Base-by-base conservation (phyloP, 2,113 vertebrate genomes). In the Tonatia bakeri region DNA sequence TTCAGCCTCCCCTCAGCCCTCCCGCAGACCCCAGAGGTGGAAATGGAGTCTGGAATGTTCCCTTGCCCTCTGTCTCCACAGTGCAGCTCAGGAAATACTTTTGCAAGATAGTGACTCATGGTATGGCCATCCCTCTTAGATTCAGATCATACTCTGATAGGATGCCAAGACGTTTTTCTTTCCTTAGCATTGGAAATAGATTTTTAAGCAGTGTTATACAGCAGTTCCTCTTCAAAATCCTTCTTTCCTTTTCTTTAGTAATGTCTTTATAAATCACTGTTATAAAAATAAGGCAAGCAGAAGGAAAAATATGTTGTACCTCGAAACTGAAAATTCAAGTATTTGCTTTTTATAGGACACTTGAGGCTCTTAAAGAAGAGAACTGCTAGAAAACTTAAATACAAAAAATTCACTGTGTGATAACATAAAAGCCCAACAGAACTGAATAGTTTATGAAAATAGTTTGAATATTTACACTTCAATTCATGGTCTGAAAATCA, bases 301-400 rank as follows among this genome's bases (percentile, higher is more conserved):
- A 98, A 99, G 98, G 98, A 97, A 98, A 98, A 99, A 98, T 98
- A 98, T 98, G 98, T 98, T 98, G 98, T 98, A 96, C 98, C 97
- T 95, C 98, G 97, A 97, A 98, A 98, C 98, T 98, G 98, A 98
- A 98, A 98, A 98, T 99, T 98, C 98, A 97, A 99, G 98, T 98
- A 98, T 99, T 99, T 98, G 97, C 96, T 98, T 98, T 99, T 99
- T 99, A 99, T 98, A 98, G 98, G 98, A 98, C 99, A 99, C 98
- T 95, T 91, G 99, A 99, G 98, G 97, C 98, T 99, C 98, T 98
- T 99, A 99, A 99, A 99, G 98, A 96, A 98, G 95, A 98, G 97
- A 98, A 98, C 98, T 99, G 98, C 98, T 98, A 96, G 98, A 98
- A 99, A 98, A 99, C 98, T 98, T 99, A 98, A 98, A 98, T 97